These are phyloP conservation scores for Drosophila ironensis DNA, from an alignment of 1,140 invertebrate species.

Conservation along the genomic window DNA sequence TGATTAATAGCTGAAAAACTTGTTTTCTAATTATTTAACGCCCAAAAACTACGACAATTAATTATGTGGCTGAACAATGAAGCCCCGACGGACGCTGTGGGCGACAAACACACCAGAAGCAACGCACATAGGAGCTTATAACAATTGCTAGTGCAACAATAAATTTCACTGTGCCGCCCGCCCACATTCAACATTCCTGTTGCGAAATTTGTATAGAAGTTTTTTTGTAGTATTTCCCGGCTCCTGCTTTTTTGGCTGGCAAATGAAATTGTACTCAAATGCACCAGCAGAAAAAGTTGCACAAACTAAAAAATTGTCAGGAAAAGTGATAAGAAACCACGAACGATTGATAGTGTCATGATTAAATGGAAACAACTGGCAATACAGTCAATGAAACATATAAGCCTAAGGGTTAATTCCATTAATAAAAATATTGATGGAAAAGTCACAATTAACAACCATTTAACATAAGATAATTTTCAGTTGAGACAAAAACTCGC, in stretches of 20 bases:
- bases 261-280: constrained; percentile 66
- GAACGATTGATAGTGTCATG: too few species aligned
- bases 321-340: too few species aligned
- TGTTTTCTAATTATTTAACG: constrained; percentile 81
- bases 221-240: constrained; percentile 29
- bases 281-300: constrained; percentile 19
- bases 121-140: constrained; percentile 38
- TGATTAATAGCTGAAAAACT: constrained; percentile 76
- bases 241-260: constrained; percentile 16
- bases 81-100: constrained; percentile 63
- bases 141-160: constrained; percentile 70
- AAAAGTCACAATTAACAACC: not conserved
- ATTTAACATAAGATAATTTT: not conserved
- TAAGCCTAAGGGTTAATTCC: too few species aligned
- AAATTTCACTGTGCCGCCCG: constrained; percentile 71
- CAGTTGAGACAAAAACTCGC: not conserved
- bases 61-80: constrained; percentile 79
- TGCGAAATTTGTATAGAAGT: constrained; percentile 47
- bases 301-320: too few species aligned
- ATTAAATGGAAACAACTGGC: not conserved
- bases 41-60: constrained; percentile 78
- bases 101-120: constrained; percentile 34
- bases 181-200: constrained; percentile 41
- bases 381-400: not conserved
- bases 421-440: not conserved